Evolutionary conservation across 2,888 invertebrate species (phyloP), one percentile per base, ranked within the genome.

Genomic region (Boloria euphrosyne): DNA sequence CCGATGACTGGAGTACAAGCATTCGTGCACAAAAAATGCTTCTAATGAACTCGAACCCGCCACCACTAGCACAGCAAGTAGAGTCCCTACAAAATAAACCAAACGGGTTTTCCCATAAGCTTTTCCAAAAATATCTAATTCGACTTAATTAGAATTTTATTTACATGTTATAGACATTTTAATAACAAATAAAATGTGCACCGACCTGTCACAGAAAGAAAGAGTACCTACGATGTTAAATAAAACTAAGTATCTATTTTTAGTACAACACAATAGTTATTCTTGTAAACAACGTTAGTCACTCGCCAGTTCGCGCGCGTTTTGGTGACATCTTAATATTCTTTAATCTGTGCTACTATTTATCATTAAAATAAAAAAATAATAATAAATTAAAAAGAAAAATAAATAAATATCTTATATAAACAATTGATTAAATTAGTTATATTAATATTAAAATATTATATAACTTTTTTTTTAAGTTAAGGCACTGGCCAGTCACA

Each of bases 241-340:
- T 71, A 71, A 72, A 72, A 65, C 66, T 51, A 47, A 58, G 61
- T 43, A 69, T 38, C 65, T 68, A 71, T 71, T 72, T 74, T 75
- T 72, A 72, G 73, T 68, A 61, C 63, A 61, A 66, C 62, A 68
- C 69, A 72, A 66, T 67, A 63, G 69, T 69, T 73, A 75, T 75
- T 75, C 73, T 71, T 54, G 73, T 70, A 62, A 67, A 67, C 59
- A 62, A 64, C 49, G 68, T 69, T 57, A 68, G 70, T 67, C 31
- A 57, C 50, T 63, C 63, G 43, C 62, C 55, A 51, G 53, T 65
- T 64, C 59, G 61, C 53, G 66, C 65, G 64, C 58, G 64, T 59
- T 64, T 47, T 46, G 18, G 38, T 55, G 52, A 62, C 52, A 61
- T 44, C n/a, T 57, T 13, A 22, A 46, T n/a, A 46, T 16, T n/a